Evolutionary conservation across 2,113 vertebrate species (phyloP).

Genomic region (Ptychochromis oligacanthus): DNA sequence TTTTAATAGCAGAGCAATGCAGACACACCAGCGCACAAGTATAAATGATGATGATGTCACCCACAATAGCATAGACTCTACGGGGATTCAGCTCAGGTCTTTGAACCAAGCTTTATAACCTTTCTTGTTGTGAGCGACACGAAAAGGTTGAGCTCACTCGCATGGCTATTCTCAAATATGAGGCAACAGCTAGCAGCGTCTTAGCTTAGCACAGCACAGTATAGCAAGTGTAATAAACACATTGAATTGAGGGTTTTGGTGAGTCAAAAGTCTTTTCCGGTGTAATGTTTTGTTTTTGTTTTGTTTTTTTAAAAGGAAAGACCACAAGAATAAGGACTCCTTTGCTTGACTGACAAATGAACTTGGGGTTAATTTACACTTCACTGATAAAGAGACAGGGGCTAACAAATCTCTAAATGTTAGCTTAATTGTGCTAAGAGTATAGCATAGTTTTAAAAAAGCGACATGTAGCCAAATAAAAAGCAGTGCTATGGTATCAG

Average conservation of each 20-base stretch:
- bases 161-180: too few species aligned
- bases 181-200: background rate
- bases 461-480: background rate
- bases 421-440: background rate
- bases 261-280: background rate
- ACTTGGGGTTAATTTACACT: background rate
- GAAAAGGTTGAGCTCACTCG: too few species aligned
- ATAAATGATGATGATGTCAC: background rate
- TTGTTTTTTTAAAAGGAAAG: background rate
- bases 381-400: background rate
- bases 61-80: too few species aligned
- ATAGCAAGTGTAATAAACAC: background rate
- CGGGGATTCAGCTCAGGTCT: too few species aligned
- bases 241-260: background rate
- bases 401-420: background rate
- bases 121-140: too few species aligned
- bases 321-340: background rate
- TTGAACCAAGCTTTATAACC: too few species aligned
- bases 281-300: too few species aligned
- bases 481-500: background rate
- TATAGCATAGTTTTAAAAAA: too few species aligned
- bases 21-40: background rate
- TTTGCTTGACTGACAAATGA: background rate
- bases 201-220: background rate
- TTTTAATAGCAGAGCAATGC: background rate